Evolutionary conservation across 2,797 vertebrate species (phyloP), one percentile per base, ranked within the genome.

Genomic region (Psittacula derbiana): DNA sequence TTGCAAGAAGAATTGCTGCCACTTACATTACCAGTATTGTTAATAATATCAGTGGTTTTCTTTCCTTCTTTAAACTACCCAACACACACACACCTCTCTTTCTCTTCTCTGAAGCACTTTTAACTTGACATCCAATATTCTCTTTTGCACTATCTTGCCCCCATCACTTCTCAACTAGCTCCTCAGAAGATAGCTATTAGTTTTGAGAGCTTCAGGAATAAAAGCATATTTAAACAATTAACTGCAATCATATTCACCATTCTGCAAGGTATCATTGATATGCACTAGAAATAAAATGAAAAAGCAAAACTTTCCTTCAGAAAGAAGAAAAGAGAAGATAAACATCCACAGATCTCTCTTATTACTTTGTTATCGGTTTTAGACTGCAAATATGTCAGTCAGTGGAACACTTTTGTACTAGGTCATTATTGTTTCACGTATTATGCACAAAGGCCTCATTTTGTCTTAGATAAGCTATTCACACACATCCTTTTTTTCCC

Each of bases 361-460:
- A 93, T 90, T 95, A 82, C 65, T 86, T 81, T 25, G 46, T 81
- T 96, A 93, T 92, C 88, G 80, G 85, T 91, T 91, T 80, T 23
- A 81, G 86, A 64, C 83, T 71, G 64, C 86, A 93, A 80, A 82
- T 83, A 81, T 53, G 83, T 78, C 92, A 95, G 90, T 52, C 41
- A 82, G 65, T 79, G 75, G 43, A 92, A 72, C 88, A 91, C 92
- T 92, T 92, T 82, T 47, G 66, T 95, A 85, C 50, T 80, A 55
- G 92, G 92, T 82, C 91, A 82, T 88, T 93, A 74, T 52, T 64
- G 87, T 80, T 72, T 76, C 73, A 93, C 83, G 46, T 36, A 74
- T 75, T 87, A 72, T 58, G 83, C 79, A 85, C 70, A 95, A 95
- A 86, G 89, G 86, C 88, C 92, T 95, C 90, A 88, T 95, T 94